Base-by-base conservation (phyloP, 2,113 vertebrate species). In the Thryonomys swinderianus region DNA sequence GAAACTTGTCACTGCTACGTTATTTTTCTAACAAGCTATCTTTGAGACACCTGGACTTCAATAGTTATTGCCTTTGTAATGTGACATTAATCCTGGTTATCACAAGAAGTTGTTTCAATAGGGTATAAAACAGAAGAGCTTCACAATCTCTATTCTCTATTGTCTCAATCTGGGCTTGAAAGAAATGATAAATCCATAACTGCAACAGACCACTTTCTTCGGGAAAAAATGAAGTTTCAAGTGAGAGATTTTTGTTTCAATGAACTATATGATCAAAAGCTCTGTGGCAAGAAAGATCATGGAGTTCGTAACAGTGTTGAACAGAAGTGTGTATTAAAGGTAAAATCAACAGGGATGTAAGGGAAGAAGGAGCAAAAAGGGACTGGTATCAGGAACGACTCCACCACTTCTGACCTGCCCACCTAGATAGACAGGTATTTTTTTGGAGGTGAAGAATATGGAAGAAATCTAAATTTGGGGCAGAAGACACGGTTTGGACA, bases 231-330 rank as follows among this genome's bases (percentile, higher is more conserved):
- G 13, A 88, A 66, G n/a, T n/a, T 27, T 74, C 62, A 62, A 23
- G 57, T 55, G 45, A 88, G 83, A 42, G 37, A 34, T 11, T 51
- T 95, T 53, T 55, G 61, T 74, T 73, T 57, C 14, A 82, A 84
- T 7, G n/a, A 48, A 84, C 21, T 73, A 27, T 30, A 87, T 2
- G 59, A 42, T 25, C 53, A 87, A 93, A 87, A 85, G 42, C 3
- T 71, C 76, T 34, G 20, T 92, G 81, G n/a, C 30, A 83, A 79
- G 67, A 91, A 88, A 94, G 66, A 90, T 8, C 55, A 73, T 3
- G 30, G 51, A 40, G 17, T 23, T 10, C 69, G 62, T 34, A 13
- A 80, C 25, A 34, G 2, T 30, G 55, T 0, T 76, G 62, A 62
- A 30, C 53, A 21, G 25, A 90, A 88, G 74, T 37, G 13, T 61